Base-by-base conservation (phyloP, 35 echinoderm and acorn worm species). In the Heliocidaris erythrogramma region DNA sequence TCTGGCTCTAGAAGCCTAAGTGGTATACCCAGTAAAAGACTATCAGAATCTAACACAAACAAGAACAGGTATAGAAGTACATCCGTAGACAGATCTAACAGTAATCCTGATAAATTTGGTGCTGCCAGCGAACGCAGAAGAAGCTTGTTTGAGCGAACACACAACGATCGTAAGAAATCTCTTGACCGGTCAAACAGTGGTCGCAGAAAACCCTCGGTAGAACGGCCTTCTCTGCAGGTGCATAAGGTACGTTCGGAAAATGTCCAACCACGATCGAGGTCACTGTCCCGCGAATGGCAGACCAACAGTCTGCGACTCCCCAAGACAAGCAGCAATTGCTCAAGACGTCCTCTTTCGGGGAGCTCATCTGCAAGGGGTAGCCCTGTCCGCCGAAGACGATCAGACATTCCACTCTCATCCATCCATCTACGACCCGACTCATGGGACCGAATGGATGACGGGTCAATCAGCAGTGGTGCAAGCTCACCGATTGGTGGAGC, bases 401-500 rank as follows among this genome's bases (percentile, higher is more conserved):
- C 91, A 92, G 91, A 92, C 91, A 92, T 92, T 92, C 91, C 91
- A 59, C 49, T 14, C 49, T 27, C 17, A 42, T 31, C 91, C 47
- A 48, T n/a, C 31, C 24, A 35, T 89, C 31, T 89, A 32, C 47
- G 31, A 48, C 91, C 91, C 13, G 91, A 92, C 91, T 32, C 91
- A 13, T 92, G 50, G 48, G 91, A 89, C 30, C 86, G 86, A 13
- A 14, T 2, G 13, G 86, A 92, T 4, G 47, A 92, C 24, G 90
- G 90, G 3, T 92, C 90, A n/a, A 59, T 95, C 61, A 95, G 96
- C 49, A 98, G 96, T 85, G 96, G 96, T 48, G 92, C 94, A 2
- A 98, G 94, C 49, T 98, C 97, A 30, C 95, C 96, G 6, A 93
- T 92, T 16, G 92, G 56, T 48, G 95, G 97, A 32, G 89, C 95